These are phyloP conservation scores for Odontomachus brunneus DNA, from an alignment of 1,140 invertebrate genomes.

Conservation along the genomic window DNA sequence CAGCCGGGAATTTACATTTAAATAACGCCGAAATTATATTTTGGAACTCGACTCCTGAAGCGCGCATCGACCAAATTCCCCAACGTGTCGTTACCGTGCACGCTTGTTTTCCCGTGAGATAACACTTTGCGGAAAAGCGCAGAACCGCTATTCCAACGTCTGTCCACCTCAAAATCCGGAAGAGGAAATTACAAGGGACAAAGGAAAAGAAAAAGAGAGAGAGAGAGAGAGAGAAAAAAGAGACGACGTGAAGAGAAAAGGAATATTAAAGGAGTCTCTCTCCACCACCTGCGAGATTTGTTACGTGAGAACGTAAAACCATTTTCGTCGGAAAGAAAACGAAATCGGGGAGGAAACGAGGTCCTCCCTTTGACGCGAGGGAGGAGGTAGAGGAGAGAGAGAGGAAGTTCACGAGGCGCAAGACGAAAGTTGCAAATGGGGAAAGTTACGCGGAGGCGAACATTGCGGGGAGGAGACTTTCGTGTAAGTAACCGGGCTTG, in stretches of 20 bases:
- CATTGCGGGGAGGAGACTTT: conserved; percentile 37
- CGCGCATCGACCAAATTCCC: conserved; percentile 21
- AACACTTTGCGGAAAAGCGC: conserved; percentile 10
- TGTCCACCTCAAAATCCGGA: conserved; percentile 16
- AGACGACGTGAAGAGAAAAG: conserved; percentile 8
- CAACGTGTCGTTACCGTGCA: neutral
- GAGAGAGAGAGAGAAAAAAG: neutral
- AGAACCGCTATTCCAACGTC: conserved; percentile 25
- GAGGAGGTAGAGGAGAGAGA: neutral
- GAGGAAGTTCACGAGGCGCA: conserved; percentile 5
- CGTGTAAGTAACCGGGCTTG: conserved; percentile 62
- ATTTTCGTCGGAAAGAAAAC: conserved; percentile 48
- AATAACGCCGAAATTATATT: conserved; percentile 13
- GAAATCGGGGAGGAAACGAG: conserved; percentile 42
- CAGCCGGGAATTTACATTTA: conserved; percentile 6
- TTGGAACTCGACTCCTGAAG: neutral
- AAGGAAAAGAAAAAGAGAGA: conserved; percentile 8
- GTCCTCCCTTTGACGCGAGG: neutral
- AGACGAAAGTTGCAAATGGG: conserved; percentile 68
- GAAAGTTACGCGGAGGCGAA: conserved; percentile 68
- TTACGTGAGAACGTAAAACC: conserved; percentile 54
- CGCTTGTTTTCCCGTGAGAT: conserved; percentile 30
- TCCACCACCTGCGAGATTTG: conserved; percentile 22
- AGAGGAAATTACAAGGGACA: conserved; percentile 16
- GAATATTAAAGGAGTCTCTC: conserved; percentile 39